Conservation (phyloP, 2,113 vertebrate species). For the Psilopogon haemacephalus region DNA sequence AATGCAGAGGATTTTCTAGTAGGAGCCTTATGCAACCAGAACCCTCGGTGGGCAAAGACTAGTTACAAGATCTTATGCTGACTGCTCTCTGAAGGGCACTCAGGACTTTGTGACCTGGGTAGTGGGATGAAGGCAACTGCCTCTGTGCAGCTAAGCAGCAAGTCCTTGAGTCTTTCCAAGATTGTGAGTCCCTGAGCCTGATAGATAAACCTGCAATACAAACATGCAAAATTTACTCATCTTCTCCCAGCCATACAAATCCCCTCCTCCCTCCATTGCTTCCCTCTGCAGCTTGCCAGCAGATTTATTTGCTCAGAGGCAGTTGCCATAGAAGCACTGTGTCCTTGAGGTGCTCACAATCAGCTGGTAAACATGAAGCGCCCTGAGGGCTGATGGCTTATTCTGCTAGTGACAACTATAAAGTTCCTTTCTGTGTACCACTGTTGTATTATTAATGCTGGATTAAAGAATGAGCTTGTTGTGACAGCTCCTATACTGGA, state of each 20-base stretch:
- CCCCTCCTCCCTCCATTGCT: background rate
- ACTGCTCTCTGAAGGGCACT: background rate
- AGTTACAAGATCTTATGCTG: background rate
- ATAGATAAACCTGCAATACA: background rate
- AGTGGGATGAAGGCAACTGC: background rate
- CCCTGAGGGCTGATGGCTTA: background rate
- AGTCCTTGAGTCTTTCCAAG: background rate
- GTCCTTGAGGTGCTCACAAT: background rate
- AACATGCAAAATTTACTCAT: background rate
- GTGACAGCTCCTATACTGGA: background rate
- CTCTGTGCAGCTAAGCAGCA: background rate
- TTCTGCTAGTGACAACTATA: background rate
- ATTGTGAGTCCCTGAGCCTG: background rate
- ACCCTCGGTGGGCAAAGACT: background rate
- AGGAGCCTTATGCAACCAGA: background rate
- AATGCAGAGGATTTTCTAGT: background rate
- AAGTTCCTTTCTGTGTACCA: background rate
- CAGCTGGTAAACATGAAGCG: background rate
- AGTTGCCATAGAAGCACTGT: conserved; percentile 17
- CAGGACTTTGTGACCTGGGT: background rate
- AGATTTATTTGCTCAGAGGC: background rate
- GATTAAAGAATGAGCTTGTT: background rate
- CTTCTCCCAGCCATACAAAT: background rate
- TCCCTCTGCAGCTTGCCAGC: background rate
- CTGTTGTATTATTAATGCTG: background rate